A percentile compares a stretch with the other conserved stretches of the same genome.
Conservation (phyloP, 2,888 invertebrate species). For the Eutolmus rufibarbis region DNA sequence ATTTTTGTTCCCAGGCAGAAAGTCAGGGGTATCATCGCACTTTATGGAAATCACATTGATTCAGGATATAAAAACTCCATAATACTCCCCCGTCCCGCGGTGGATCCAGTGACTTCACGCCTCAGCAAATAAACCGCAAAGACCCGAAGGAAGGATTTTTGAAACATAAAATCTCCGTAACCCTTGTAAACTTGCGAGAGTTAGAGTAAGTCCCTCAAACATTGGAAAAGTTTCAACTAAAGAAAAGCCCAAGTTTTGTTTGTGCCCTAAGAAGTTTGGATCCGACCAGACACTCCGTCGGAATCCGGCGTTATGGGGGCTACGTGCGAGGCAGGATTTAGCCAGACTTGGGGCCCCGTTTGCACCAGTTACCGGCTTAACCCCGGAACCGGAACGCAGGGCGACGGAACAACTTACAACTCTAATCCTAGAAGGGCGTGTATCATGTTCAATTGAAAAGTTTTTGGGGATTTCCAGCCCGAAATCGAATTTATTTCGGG, state of each 20-base stretch:
- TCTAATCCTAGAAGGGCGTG: constrained; percentile 1
- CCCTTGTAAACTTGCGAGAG: not conserved
- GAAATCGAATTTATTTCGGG: not conserved
- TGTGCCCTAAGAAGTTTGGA: not conserved
- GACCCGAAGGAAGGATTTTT: not conserved
- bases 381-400: not conserved
- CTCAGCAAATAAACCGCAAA: not conserved
- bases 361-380: not conserved
- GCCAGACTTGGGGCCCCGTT: not conserved
- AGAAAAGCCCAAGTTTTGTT: not conserved
- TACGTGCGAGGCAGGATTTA: not conserved
- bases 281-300: not conserved
- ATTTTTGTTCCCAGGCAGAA: not conserved
- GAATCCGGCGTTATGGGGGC: not conserved
- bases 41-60: not conserved
- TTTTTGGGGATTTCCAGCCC: not conserved
- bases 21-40: not conserved
- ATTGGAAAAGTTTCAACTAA: not conserved
- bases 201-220: not conserved
- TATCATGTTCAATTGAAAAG: constrained; percentile 18
- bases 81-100: not conserved
- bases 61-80: not conserved
- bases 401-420: not conserved
- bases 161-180: not conserved
- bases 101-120: not conserved